Percentiles rank a stretch among this genome's conserved stretches.
These are phyloP conservation scores for Petrolisthes cinctipes DNA, from an alignment of 2,888 invertebrate species.

Conservation along the genomic window DNA sequence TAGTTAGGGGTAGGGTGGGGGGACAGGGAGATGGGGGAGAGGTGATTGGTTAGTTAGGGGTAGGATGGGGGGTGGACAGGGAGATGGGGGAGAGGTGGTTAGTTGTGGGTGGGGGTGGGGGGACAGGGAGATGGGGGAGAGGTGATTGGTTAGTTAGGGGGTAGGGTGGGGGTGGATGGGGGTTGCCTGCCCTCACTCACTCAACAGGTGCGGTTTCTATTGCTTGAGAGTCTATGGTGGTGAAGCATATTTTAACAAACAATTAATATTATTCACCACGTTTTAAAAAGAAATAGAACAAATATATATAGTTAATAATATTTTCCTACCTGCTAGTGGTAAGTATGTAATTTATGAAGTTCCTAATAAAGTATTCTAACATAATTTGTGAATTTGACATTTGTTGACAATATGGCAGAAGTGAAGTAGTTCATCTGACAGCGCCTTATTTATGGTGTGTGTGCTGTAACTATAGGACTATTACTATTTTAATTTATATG, in stretches of 20 bases:
- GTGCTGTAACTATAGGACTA: neutral
- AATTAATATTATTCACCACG: no score
- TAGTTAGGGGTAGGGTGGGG: neutral
- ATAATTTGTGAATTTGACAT: slow-evolving; percentile 37
- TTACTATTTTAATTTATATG: neutral
- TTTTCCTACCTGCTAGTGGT: neutral
- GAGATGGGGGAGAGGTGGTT: neutral
- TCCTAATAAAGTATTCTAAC: neutral
- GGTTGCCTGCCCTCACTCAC: neutral
- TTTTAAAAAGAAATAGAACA: no score
- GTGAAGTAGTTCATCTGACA: slow-evolving; percentile 45
- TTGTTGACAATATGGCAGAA: slow-evolving; percentile 61
- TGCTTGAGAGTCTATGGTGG: neutral
- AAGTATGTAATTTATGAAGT: neutral
- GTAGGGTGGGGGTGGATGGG: neutral
- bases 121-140: neutral
- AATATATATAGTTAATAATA: no score
- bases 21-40: neutral
- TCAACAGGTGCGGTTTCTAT: slow-evolving; percentile 40
- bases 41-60: neutral
- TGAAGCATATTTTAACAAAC: neutral
- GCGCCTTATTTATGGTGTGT: neutral
- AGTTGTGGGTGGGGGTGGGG: neutral
- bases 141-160: neutral
- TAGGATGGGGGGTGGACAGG: neutral